Evolutionary conservation across 1,140 invertebrate species (phyloP), one percentile per base, ranked within the genome.

Genomic region (Sminthurinus signatus): DNA sequence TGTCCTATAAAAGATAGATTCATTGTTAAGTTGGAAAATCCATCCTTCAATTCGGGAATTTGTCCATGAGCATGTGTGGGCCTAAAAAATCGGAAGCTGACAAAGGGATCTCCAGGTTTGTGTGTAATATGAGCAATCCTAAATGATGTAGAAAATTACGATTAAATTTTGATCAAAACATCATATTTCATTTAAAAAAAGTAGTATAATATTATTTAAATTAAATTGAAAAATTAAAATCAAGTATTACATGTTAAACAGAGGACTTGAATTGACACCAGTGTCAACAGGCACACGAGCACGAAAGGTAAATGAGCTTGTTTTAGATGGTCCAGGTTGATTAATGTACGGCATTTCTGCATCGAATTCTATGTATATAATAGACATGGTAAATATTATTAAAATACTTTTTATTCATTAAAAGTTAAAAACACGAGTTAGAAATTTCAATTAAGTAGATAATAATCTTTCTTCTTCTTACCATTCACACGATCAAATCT

Each of bases 191-290:
- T 39, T 17, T 39, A 39, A 10, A 39, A 39, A 10, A 39, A 39
- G 8, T 39, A 10, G 17, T 39, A 10, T 17, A 39, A 39, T 10
- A 17, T 17, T 39, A 10, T 39, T 10, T 10, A 39, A 8, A 39
- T 39, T 39, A 17, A 39, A 10, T 39, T 39, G 17, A 39, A 39
- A 39, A 39, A 10, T 48, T 48, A 48, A 12, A 48, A 10, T 48
- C 46, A 19, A 14, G 46, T 28, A 31, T 54, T 54, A 54, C 51
- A 54, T 54, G 27, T 54, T 54, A 31, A 54, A 54, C 19, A 54
- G 29, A 10, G 23, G 15, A 14, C 12, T 28, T 5, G 51, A 54
- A 28, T 32, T 54, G 15, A 54, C 23, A 25, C 51, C 51, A 25
- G 51, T 54, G 51, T 54, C 51, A 28, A 54, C 27, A 23, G 12